phyloP scores from a whole-genome alignment of 2,797 vertebrate genomes.

The Crocodylus rhombifer region DNA sequence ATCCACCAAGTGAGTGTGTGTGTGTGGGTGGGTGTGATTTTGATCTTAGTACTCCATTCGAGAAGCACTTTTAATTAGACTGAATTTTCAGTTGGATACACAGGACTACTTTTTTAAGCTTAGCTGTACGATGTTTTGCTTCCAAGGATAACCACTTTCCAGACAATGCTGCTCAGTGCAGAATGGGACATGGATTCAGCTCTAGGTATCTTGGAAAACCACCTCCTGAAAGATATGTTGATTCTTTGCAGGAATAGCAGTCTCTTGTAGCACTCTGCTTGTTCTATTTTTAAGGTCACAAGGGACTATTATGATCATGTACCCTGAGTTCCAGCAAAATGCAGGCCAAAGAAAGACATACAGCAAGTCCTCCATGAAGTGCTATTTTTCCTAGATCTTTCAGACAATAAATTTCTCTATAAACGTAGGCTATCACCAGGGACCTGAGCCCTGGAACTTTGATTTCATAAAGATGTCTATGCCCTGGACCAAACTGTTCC shows the following conservation, averaged over 20 bases:
- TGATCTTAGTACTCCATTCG: background rate
- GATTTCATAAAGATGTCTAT: background rate
- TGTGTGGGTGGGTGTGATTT: background rate
- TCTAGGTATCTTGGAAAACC: background rate
- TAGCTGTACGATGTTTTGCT: no score
- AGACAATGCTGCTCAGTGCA: no score
- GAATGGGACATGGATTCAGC: background rate
- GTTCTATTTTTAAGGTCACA: background rate
- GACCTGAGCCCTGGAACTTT: background rate
- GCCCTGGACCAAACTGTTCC: background rate
- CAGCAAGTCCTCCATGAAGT: background rate
- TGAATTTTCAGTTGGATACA: background rate
- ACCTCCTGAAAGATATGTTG: background rate
- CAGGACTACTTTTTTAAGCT: background rate
- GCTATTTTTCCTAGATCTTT: background rate
- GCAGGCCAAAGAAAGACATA: background rate
- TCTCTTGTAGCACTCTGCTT: background rate
- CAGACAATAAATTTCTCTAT: background rate
- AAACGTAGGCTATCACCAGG: background rate
- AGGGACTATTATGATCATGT: background rate
- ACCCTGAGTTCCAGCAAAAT: fast-evolving
- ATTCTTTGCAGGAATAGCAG: background rate
- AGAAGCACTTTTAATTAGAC: background rate
- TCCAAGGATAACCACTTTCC: background rate
- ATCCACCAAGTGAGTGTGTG: no score